Evolutionary conservation across 2,113 vertebrate species (phyloP).

Genomic region (Leuciscus idus): DNA sequence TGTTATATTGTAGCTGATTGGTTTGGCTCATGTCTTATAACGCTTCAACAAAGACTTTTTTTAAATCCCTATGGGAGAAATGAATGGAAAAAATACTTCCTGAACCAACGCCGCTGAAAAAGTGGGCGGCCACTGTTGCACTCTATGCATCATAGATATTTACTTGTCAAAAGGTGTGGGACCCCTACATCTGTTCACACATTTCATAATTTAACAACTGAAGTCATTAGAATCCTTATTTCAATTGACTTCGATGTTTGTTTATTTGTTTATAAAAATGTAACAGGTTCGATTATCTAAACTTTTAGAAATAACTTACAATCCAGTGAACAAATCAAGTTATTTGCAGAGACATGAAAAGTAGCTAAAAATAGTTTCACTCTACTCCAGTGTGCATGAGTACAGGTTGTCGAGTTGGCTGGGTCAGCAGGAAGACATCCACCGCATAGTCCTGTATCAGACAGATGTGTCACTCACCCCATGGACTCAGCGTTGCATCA

Average conservation of each 20-base stretch:
- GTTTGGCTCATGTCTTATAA: too few relatives aligned
- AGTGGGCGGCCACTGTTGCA: too few relatives aligned
- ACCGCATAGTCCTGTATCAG: conserved; percentile 95
- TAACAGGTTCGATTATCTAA: not conserved
- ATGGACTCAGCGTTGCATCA: conserved; percentile 94
- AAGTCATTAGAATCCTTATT: not conserved
- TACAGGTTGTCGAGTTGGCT: conserved; percentile 95
- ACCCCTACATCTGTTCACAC: not conserved
- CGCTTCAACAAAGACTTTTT: too few relatives aligned
- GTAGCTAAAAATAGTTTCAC: not conserved
- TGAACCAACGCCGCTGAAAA: too few relatives aligned
- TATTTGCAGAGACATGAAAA: not conserved
- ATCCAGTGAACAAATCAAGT: not conserved
- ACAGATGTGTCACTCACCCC: conserved; percentile 87
- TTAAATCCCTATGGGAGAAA: too few relatives aligned
- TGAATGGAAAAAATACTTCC: too few relatives aligned
- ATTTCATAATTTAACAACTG: not conserved
- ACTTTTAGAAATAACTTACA: not conserved
- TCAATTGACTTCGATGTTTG: not conserved
- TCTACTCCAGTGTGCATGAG: conserved; percentile 82
- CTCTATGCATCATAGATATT: not conserved
- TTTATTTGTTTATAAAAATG: not conserved
- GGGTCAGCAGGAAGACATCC: conserved; percentile 95
- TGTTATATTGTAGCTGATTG: too few relatives aligned
- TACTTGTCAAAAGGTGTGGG: not conserved